Conservation (phyloP, 1,140 invertebrate species). For the Zeugodacus cucurbitae region DNA sequence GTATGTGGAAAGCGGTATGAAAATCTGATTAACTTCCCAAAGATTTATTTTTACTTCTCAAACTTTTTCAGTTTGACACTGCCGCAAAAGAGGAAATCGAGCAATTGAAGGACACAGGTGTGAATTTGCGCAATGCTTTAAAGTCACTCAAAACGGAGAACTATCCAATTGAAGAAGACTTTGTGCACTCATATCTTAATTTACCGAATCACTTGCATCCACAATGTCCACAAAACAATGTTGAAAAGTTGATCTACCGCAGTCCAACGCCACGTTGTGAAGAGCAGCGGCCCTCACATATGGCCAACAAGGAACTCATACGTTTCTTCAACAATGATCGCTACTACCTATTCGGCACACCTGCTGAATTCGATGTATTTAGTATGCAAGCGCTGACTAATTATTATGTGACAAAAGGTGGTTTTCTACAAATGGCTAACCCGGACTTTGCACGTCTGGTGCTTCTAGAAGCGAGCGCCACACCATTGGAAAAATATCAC, state of each 20-base stretch:
- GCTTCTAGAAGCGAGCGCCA: slow-evolving; percentile 72
- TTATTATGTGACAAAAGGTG: slow-evolving; percentile 62
- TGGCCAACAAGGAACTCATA: slow-evolving; percentile 66
- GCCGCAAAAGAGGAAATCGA: slow-evolving; percentile 57
- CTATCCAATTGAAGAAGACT: slow-evolving; percentile 71
- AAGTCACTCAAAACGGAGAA: slow-evolving; percentile 68
- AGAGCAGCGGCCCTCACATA: slow-evolving; percentile 45
- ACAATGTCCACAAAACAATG: slow-evolving; percentile 67
- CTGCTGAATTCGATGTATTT: slow-evolving; percentile 71
- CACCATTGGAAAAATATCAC: slow-evolving; percentile 68
- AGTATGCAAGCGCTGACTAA: slow-evolving; percentile 66
- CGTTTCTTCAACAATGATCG: slow-evolving; percentile 67
- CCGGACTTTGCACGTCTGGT: slow-evolving; percentile 74
- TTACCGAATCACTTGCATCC: slow-evolving; percentile 73
- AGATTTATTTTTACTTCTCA: background rate
- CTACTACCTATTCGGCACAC: slow-evolving; percentile 71
- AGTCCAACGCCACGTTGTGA: slow-evolving; percentile 45
- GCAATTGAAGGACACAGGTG: slow-evolving; percentile 66
- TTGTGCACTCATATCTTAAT: slow-evolving; percentile 68
- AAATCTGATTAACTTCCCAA: background rate
- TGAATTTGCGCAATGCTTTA: slow-evolving; percentile 69
- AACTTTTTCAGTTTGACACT: background rate
- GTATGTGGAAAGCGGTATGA: slow-evolving; percentile 6
- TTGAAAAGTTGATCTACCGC: slow-evolving; percentile 65
- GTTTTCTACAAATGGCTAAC: slow-evolving; percentile 69